Conservation (phyloP, 2,797 vertebrate species). For the Molothrus aeneus region DNA sequence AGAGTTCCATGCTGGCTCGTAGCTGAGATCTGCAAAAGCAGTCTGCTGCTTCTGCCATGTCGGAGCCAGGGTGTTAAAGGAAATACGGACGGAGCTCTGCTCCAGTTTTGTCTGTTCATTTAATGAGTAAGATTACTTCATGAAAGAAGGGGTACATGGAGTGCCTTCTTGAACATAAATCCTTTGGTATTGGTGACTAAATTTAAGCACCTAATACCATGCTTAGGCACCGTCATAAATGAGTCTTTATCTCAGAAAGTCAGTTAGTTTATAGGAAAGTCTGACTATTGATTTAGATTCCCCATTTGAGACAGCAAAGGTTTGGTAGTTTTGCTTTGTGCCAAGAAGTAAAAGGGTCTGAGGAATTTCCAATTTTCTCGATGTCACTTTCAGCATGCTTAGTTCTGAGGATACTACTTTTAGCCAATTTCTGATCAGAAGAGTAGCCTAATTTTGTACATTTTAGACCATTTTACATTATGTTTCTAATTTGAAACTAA, state of each 20-base stretch:
- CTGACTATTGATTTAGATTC: constrained; percentile 32
- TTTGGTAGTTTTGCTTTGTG: background rate
- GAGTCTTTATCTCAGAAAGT: constrained; percentile 5
- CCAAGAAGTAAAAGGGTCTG: constrained; percentile 3
- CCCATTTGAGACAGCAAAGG: background rate
- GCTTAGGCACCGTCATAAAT: background rate
- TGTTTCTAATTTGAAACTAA: background rate
- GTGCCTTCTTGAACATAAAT: constrained; percentile 21
- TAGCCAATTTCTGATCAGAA: background rate
- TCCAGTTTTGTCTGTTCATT: background rate
- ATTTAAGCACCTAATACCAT: constrained; percentile 1
- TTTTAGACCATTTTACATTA: background rate
- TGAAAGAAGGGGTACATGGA: background rate
- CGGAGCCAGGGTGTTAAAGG: background rate
- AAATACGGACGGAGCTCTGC: background rate
- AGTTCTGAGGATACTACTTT: background rate
- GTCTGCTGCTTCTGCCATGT: constrained; percentile 27
- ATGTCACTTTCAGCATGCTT: background rate
- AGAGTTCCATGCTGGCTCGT: constrained; percentile 9
- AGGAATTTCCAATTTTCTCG: background rate
- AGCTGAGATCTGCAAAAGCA: constrained; percentile 56
- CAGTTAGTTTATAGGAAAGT: background rate
- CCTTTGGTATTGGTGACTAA: background rate
- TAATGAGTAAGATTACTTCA: constrained; percentile 12
- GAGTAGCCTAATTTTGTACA: background rate